These are phyloP conservation scores for Poeciliopsis turrubarensis DNA, from an alignment of 2,113 vertebrate genomes.

Conservation along the genomic window DNA sequence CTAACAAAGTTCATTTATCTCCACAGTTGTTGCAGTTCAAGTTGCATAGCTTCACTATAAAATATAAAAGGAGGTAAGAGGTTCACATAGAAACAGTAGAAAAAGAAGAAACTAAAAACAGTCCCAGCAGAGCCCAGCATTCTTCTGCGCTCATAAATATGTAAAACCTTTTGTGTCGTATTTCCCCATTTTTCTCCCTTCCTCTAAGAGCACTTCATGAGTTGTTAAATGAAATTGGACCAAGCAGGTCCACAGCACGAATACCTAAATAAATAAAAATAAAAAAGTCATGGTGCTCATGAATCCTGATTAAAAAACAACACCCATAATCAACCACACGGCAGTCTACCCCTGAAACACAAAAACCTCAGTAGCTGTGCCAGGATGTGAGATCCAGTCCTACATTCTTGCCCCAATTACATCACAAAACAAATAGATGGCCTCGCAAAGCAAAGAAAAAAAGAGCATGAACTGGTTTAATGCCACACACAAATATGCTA, in stretches of 20 bases:
- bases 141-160: conserved; percentile 76
- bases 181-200: conserved; percentile 19
- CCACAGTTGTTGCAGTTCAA: background rate
- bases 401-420: conserved; percentile 75
- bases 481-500: conserved; percentile 63
- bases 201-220: conserved; percentile 59
- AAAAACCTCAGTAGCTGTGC: conserved; percentile 17
- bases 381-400: conserved; percentile 52
- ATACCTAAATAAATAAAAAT: conserved; percentile 55
- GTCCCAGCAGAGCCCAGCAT: conserved; percentile 28
- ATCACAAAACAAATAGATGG: conserved; percentile 67
- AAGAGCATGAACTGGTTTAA: conserved; percentile 61
- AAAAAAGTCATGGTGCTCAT: conserved; percentile 35
- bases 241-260: conserved; percentile 66
- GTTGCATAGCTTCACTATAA: conserved; percentile 13
- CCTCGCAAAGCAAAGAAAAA: conserved; percentile 18
- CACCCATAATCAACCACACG: conserved; percentile 11
- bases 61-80: conserved; percentile 25
- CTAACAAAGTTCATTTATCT: conserved; percentile 4
- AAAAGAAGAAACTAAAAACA: conserved; percentile 24
- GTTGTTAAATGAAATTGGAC: conserved; percentile 70
- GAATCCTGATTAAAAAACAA: conserved; percentile 40
- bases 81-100: conserved; percentile 1
- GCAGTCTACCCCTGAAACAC: background rate
- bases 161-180: conserved; percentile 70